Evolutionary conservation across 2,797 vertebrate species (phyloP).

Genomic region (Phylloscopus collybita): DNA sequence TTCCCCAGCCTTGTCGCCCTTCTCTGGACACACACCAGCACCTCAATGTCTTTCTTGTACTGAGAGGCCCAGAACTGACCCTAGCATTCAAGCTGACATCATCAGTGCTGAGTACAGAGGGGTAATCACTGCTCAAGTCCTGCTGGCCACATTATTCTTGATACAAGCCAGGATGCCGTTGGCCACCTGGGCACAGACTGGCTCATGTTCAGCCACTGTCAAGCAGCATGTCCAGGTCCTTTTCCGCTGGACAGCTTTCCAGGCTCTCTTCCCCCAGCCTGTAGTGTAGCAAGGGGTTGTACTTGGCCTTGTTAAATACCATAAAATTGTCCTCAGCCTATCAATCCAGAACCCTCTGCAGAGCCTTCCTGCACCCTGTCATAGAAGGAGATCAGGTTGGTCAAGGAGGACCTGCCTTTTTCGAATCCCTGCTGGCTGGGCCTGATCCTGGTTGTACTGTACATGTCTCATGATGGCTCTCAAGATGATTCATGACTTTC

Average conservation of each 20-base stretch:
- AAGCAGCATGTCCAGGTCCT: no score
- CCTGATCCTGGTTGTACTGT: neutral
- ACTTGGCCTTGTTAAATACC: neutral
- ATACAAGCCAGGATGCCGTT: neutral
- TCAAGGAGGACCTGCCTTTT: neutral
- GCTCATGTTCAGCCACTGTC: accelerated
- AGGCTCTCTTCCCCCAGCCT: neutral
- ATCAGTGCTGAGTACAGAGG: neutral
- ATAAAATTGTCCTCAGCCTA: accelerated
- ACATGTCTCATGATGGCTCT: neutral
- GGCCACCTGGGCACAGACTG: no score
- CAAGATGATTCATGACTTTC: neutral
- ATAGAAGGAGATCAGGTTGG: neutral
- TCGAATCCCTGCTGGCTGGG: neutral
- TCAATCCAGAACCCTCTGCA: neutral
- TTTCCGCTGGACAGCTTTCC: neutral
- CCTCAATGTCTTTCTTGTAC: neutral
- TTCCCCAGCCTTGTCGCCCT: neutral
- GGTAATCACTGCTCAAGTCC: neutral
- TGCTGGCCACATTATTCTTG: neutral
- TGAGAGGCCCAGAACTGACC: neutral
- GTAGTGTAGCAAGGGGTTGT: accelerated
- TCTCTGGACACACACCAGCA: accelerated
- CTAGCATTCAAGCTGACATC: neutral
- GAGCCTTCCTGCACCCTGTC: neutral